These are phyloP conservation scores for Stegodyphus mimosarum DNA, from an alignment of 1,140 invertebrate species.

Conservation along the genomic window DNA sequence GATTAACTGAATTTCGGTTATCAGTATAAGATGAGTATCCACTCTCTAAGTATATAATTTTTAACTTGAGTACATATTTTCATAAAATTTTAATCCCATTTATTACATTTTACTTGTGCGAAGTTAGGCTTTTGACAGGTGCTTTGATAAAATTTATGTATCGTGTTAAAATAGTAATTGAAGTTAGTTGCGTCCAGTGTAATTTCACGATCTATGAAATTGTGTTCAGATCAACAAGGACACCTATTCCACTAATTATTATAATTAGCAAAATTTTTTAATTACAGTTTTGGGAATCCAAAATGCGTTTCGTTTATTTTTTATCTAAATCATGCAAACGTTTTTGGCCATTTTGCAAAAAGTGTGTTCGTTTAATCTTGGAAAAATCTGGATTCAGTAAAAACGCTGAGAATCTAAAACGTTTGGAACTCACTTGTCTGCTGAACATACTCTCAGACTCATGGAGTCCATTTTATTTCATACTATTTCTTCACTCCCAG, in stretches of 20 bases:
- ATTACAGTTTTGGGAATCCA: background rate
- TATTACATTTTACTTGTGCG: background rate
- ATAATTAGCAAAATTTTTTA: background rate
- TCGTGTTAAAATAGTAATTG: background rate
- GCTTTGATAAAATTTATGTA: too few relatives aligned
- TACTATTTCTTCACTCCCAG: too few relatives aligned
- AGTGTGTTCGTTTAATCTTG: too few relatives aligned
- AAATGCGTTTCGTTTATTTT: background rate
- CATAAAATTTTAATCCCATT: background rate
- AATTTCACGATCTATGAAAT: background rate
- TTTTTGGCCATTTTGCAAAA: too few relatives aligned
- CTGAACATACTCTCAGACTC: too few relatives aligned
- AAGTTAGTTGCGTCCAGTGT: background rate
- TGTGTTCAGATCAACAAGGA: background rate
- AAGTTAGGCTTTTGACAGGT: too few relatives aligned
- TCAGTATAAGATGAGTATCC: background rate
- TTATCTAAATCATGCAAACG: background rate
- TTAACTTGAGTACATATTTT: too few relatives aligned
- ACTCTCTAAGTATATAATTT: background rate
- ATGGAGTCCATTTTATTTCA: too few relatives aligned
- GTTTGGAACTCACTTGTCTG: too few relatives aligned
- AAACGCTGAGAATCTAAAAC: too few relatives aligned
- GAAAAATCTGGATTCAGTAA: too few relatives aligned
- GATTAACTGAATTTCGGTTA: constrained; percentile 1
- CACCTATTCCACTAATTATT: background rate